phyloP scores from a whole-genome alignment of 2,888 invertebrate genomes.

The Galerucella nymphaeae region DNA sequence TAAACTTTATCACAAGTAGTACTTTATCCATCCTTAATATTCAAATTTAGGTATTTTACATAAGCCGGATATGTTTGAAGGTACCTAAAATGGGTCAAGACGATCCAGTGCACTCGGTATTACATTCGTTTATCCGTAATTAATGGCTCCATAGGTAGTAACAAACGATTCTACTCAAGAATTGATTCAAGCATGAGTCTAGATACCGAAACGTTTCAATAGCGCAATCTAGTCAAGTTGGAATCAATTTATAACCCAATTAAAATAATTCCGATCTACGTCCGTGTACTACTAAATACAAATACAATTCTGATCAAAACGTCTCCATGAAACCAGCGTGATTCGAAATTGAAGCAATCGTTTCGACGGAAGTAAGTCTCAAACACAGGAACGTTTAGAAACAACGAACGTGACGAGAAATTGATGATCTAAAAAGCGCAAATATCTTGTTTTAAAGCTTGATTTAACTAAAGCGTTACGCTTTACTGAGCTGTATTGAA shows the following conservation, averaged over 20 bases:
- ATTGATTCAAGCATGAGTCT: too few species aligned
- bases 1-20: too few species aligned
- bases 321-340: background rate
- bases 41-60: too few species aligned
- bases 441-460: slow-evolving; percentile 5
- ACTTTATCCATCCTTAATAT: too few species aligned
- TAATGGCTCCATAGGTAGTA: too few species aligned
- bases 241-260: background rate
- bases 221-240: background rate
- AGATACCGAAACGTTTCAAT: too few species aligned
- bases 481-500: slow-evolving; percentile 1
- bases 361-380: background rate
- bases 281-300: background rate
- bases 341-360: slow-evolving; percentile 5
- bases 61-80: too few species aligned
- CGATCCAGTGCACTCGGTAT: too few species aligned
- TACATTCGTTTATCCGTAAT: too few species aligned
- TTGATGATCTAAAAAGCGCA: slow-evolving; percentile 9
- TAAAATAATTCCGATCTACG: too few species aligned
- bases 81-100: too few species aligned
- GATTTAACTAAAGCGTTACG: slow-evolving; percentile 15
- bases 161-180: too few species aligned
- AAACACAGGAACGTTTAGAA: background rate
- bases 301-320: background rate
- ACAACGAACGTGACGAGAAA: slow-evolving; percentile 7